Evolutionary conservation across 2,888 invertebrate species (phyloP).

Genomic region (Cancer borealis): DNA sequence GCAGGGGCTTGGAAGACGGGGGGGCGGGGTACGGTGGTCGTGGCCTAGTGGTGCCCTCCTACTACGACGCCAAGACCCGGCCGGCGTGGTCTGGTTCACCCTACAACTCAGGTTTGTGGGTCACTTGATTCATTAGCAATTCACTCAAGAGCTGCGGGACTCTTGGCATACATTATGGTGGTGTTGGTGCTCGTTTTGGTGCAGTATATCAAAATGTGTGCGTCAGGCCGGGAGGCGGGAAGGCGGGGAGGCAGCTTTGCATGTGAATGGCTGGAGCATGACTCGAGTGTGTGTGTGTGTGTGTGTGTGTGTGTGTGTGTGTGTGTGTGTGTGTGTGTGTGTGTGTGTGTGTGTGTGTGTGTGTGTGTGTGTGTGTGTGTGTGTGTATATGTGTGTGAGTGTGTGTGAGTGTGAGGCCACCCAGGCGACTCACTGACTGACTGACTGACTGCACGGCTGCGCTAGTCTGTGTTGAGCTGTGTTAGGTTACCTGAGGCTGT

Average conservation of each 20-base stretch:
- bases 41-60: not conserved
- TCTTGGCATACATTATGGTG: not conserved
- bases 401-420: not conserved
- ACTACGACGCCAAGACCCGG: not conserved
- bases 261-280: no score
- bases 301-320: not conserved
- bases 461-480: no score
- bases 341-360: not conserved
- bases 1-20: slow-evolving; percentile 5
- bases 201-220: not conserved
- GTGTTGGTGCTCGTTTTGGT: no score
- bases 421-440: not conserved
- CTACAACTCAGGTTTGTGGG: slow-evolving; percentile 20
- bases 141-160: not conserved
- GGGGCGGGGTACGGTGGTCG: not conserved
- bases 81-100: not conserved
- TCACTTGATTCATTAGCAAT: not conserved
- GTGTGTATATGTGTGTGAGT: not conserved
- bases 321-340: slow-evolving; percentile 24
- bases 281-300: not conserved
- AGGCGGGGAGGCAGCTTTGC: not conserved
- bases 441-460: no score
- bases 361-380: not conserved
- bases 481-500: no score
- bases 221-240: not conserved